Base-by-base conservation (phyloP, 2,797 vertebrate genomes). In the Harpagifer antarcticus region DNA sequence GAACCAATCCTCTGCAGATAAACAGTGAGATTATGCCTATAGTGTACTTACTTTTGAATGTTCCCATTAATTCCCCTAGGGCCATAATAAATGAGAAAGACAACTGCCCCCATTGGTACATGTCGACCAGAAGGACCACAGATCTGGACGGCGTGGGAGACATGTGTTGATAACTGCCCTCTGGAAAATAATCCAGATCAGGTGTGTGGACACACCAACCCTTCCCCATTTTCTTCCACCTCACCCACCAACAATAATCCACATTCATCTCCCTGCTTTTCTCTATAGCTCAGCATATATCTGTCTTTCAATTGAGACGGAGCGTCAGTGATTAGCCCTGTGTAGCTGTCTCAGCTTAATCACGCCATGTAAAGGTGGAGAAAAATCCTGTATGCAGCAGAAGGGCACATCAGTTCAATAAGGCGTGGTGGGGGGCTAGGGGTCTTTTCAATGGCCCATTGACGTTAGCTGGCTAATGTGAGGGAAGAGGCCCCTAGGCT, bases 111-210 rank as follows among this genome's bases (percentile, higher is more conserved):
- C 96, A 97, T 37, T 96, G 99, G 73, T 99, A 99, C 92, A 99
- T 0, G 96, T 98, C 58, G 97, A 99, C 90, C 98, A 99, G 90
- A 96, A 89, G 76, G 98, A 99, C 91, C n/a, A 96, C 97, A 2
- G 98, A 99, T 79, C 89, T 97, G 84, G 98, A 99, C 54, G 98
- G 98, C 40, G 96, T 99, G 77, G 98, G 98, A 90, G 98, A 99
- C 90, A 98, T 99, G 87, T 99, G 98, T 72, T n/a, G 98, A 99
- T 89, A 99, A 99, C 91, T 99, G 98, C 76, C 98, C 98, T n/a
- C 88, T 99, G 86, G 97, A 97, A 86, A 97, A 99, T 93, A 99
- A 99, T 93, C 98, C 98, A 64, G 97, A 99, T 83, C 98, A 99
- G 97, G 98, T 99, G 92, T 72, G 90, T 88, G 64, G 72, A 81